These are phyloP conservation scores for Spicauda simplicius DNA, from an alignment of 2,888 invertebrate species.

Conservation along the genomic window DNA sequence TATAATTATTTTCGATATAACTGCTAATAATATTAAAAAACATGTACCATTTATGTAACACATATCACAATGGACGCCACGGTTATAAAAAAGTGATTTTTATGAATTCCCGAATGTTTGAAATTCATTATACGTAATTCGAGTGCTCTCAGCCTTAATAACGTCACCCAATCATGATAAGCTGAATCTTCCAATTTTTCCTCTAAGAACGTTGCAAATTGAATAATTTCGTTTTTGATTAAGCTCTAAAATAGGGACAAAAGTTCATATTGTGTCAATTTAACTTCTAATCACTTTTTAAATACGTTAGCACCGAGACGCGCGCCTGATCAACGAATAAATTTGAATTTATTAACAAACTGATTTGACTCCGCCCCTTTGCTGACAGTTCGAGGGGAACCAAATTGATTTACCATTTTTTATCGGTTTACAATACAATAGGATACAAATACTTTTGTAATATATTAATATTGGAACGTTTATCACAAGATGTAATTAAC, in stretches of 20 bases:
- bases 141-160: slow-evolving; percentile 17
- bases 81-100: not conserved
- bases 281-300: slow-evolving; percentile 84
- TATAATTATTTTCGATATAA: too few relatives aligned
- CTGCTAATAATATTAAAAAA: too few relatives aligned
- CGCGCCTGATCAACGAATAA: slow-evolving; percentile 80
- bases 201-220: slow-evolving; percentile 67
- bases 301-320: slow-evolving; percentile 78
- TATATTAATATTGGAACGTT: too few relatives aligned
- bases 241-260: slow-evolving; percentile 67
- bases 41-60: too few relatives aligned
- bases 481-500: too few relatives aligned
- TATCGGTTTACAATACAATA: slow-evolving; percentile 23
- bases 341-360: slow-evolving; percentile 82
- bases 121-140: slow-evolving; percentile 1
- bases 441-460: not conserved
- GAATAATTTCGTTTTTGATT: slow-evolving; percentile 78
- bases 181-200: slow-evolving; percentile 24
- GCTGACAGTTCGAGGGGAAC: slow-evolving; percentile 72
- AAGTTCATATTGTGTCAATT: slow-evolving; percentile 85
- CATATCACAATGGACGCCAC: too few relatives aligned
- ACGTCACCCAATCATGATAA: slow-evolving; percentile 10
- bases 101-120: slow-evolving; percentile 12
- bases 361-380: slow-evolving; percentile 69
- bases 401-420: slow-evolving; percentile 70